Base-by-base conservation (phyloP, 2,888 invertebrate genomes). In the Troilus luridus region DNA sequence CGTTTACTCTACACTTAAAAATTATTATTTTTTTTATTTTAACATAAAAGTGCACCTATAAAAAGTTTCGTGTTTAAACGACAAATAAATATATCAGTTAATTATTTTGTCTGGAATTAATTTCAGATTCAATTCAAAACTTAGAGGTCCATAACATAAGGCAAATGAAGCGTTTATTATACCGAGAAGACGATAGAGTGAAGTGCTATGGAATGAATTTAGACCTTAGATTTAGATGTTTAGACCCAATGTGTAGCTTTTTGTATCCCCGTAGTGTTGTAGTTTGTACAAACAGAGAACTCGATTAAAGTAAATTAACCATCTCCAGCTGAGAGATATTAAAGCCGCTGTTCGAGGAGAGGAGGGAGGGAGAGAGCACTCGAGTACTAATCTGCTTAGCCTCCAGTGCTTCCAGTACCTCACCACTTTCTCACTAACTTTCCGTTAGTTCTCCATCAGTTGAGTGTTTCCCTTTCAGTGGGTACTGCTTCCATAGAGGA, bases 261-360 rank as follows among this genome's bases (percentile, higher is more conserved):
- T 41, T 41, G 72, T 77, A 77, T 17, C 72, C 14, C 9, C 0
- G 10, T 14, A 1, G 7, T 0, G 10, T 14, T 6, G 7, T 10
- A 24, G 24, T 77, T 17, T 77, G 72, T 41, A 17, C 72, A 77
- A 77, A 77, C 8, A 77, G 14, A 41, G 8, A 41, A 77, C 41
- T 27, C 27, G 72, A 41, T 77, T 27, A 77, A 77, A 41, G 72
- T 41, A 67, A 67, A 67, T 67, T 67, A 67, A 67, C 67, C 24
- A 67, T 67, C 67, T 67, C 67, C 67, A 17, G 72, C 27, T 27
- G 72, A 77, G 17, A 77, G 72, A 77, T 77, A 77, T 77, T 27
- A 41, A 77, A 77, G 72, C 41, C 9, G 27, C 72, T 41, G 9
- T 9, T 8, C 8, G 17, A 41, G 41, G 12, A 7, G 14, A 0